A percentile compares a stretch with the other conserved stretches of the same genome.
Evolutionary conservation across 2,888 invertebrate genomes (phyloP).

Genomic region (Neoaliturus tenellus): DNA sequence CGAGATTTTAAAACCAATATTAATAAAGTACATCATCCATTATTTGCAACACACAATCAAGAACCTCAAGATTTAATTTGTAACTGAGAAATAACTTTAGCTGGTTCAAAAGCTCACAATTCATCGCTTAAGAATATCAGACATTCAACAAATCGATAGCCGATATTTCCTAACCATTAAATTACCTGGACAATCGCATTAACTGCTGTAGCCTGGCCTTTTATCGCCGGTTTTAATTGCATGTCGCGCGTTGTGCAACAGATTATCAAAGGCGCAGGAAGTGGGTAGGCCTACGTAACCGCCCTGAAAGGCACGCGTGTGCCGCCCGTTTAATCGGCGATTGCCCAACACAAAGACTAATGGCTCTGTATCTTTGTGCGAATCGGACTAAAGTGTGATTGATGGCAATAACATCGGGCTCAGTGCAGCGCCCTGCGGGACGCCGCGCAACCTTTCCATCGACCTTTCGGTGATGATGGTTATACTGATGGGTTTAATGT

Average conservation of each 20-base stretch:
- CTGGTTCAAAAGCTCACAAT: too few species aligned
- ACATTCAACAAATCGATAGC: too few species aligned
- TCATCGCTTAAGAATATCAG: too few species aligned
- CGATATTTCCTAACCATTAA: neutral
- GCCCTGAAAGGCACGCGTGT: constrained; percentile 13
- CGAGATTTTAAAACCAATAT: too few species aligned
- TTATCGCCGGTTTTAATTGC: constrained; percentile 26
- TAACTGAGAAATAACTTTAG: too few species aligned
- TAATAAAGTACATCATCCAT: too few species aligned
- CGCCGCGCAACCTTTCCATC: constrained; percentile 9
- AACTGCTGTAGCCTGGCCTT: neutral
- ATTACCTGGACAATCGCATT: neutral
- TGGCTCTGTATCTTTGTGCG: constrained; percentile 27
- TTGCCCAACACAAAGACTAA: constrained; percentile 40
- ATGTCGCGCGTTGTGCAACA: constrained; percentile 16
- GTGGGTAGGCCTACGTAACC: constrained; percentile 19
- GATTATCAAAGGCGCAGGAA: constrained; percentile 5
- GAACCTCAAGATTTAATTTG: too few species aligned
- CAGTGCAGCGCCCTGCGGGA: constrained; percentile 1
- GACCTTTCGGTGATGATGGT: neutral
- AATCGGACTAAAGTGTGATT: constrained; percentile 22
- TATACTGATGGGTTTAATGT: neutral
- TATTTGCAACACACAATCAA: too few species aligned
- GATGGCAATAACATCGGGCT: neutral
- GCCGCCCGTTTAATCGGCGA: constrained; percentile 21